Base-by-base conservation (phyloP, 2,888 invertebrate genomes). In the Orthonevra nobilis region DNA sequence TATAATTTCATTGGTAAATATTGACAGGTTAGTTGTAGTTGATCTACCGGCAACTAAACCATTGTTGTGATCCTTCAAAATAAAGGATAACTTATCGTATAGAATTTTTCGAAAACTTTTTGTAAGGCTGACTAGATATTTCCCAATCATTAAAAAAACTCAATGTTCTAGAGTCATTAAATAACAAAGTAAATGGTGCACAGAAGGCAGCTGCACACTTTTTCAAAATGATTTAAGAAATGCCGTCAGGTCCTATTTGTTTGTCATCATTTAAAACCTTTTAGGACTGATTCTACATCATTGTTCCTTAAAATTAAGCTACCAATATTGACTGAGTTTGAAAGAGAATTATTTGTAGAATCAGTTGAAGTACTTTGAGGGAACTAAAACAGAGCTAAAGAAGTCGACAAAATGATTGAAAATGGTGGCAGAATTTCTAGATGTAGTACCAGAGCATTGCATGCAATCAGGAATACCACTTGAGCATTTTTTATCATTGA, bases 341-440 rank as follows among this genome's bases (percentile, higher is more conserved):
- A 4, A 23, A 3, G 5, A 3, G 23, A 4, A 23, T 23, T 23
- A 34, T n/a, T n/a, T n/a, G n/a, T n/a, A n/a, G n/a, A n/a, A n/a
- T n/a, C n/a, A n/a, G n/a, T 10, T 12, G 12, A 9, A 38, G 9
- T 38, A 10, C 9, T 38, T 40, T 19, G n/a, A 15, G 4, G 40
- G 19, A 20, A 20, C 20, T 5, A 9, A n/a, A 14, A 40, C 40
- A 5, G 40, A 40, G 9, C 19, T 17, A 19, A 40, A 40, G 10
- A 40, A 40, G n/a, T 40, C 19, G 2, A n/a, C 40, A 40, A 40
- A 40, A 3, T 19, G 17, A 15, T 40, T 40, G 40, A 17, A 40
- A 9, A 40, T 19, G 1, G 20, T 40, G n/a, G n/a, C 3, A n/a
- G 10, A 2, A 10, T 40, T 40, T n/a, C 9, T 20, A 12, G 15